phyloP scores from a whole-genome alignment of 2,797 vertebrate species.

The Chaunax sp. region DNA sequence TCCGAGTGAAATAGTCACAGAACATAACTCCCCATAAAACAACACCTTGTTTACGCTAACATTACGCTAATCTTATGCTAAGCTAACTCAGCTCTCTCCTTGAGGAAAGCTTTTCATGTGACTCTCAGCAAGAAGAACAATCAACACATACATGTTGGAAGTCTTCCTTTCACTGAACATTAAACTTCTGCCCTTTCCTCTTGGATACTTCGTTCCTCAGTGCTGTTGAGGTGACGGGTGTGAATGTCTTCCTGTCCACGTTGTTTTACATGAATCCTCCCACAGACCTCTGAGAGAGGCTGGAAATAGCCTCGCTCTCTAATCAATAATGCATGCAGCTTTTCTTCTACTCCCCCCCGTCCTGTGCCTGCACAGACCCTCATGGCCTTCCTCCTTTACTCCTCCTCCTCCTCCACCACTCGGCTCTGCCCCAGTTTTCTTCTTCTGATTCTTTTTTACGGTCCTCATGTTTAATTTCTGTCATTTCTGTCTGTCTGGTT shows the following conservation, averaged over 20 bases:
- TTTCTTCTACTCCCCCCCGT: conserved; percentile 56
- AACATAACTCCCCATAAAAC: no score
- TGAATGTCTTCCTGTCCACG: no score
- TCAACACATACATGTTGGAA: no score
- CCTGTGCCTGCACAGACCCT: conserved; percentile 30
- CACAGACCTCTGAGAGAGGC: conserved; percentile 40
- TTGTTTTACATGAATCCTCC: conserved; percentile 38
- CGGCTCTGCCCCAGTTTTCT: conserved; percentile 24
- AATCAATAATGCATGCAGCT: conserved; percentile 78
- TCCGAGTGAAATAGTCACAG: background rate
- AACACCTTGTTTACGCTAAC: no score
- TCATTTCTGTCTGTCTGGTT: background rate
- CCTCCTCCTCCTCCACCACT: conserved; percentile 39
- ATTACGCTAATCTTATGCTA: no score
- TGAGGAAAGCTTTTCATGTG: no score
- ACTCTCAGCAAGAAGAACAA: no score
- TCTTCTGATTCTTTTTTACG: background rate
- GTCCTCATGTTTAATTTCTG: background rate
- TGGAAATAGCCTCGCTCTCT: conserved; percentile 66
- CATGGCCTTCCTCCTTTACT: conserved; percentile 41
- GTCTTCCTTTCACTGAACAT: no score
- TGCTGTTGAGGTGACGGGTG: no score
- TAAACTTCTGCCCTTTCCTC: no score
- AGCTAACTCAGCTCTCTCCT: no score
- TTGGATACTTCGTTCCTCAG: no score